These are phyloP conservation scores for Zaprionus tsacasi DNA, from an alignment of 1,140 invertebrate species.

Conservation along the genomic window DNA sequence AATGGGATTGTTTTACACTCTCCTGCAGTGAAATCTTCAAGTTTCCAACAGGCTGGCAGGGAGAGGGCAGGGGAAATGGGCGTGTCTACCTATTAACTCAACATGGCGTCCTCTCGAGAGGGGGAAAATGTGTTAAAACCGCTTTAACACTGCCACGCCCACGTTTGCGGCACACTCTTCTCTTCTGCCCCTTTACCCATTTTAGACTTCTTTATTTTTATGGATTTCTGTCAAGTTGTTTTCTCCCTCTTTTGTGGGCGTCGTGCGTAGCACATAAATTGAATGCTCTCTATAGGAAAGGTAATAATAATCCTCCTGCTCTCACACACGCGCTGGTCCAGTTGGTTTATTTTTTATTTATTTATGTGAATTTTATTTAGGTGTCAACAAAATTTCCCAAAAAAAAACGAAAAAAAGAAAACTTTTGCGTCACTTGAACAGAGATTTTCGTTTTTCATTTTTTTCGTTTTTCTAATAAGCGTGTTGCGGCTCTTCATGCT, in stretches of 20 bases:
- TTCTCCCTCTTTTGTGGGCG: constrained; percentile 13
- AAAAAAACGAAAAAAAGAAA: constrained; percentile 15
- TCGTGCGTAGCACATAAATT: constrained; percentile 15
- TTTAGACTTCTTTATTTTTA: constrained; percentile 20
- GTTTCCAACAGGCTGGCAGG: constrained; percentile 31
- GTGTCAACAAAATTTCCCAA: constrained; percentile 47
- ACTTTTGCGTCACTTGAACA: constrained; percentile 42
- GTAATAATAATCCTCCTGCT: constrained; percentile 4
- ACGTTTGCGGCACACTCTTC: constrained; percentile 10
- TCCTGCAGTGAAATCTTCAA: constrained; percentile 65
- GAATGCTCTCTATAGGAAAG: constrained; percentile 7
- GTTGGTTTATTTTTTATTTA: constrained; percentile 22
- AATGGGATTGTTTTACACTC: constrained; percentile 73
- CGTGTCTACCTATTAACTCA: constrained; percentile 51
- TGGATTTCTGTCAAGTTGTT: constrained; percentile 46
- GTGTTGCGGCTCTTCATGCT: constrained; percentile 3
- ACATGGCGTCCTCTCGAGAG: constrained; percentile 41
- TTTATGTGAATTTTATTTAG: constrained; percentile 31
- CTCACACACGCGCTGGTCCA: constrained; percentile 11
- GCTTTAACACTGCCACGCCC: constrained; percentile 25
- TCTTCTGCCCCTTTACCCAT: constrained; percentile 2
- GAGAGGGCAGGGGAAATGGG: constrained; percentile 15
- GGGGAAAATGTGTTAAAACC: constrained; percentile 43
- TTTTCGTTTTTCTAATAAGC: constrained; percentile 3
- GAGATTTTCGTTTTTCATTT: neutral